phyloP scores from a whole-genome alignment of 2,888 invertebrate genomes.

The Sinentomon sp. region DNA sequence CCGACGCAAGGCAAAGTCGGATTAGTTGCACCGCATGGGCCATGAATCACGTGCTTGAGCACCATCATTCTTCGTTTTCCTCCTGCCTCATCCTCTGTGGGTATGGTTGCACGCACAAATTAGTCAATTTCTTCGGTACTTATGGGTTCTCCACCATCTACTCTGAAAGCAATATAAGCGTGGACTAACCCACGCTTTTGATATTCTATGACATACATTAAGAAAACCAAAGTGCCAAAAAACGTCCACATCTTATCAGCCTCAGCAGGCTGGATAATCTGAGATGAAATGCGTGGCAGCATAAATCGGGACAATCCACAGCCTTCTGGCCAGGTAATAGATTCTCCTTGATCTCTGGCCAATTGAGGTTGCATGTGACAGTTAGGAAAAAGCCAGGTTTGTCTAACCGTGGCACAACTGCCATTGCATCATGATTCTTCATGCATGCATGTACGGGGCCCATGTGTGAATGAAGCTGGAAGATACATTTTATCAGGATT shows the following conservation, averaged over 20 bases:
- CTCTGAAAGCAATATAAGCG: constrained; percentile 7
- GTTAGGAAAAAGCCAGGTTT: constrained; percentile 14
- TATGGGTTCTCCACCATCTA: constrained; percentile 8
- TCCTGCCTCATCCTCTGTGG: constrained; percentile 7
- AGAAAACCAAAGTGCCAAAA: constrained; percentile 6
- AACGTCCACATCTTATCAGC: constrained; percentile 9
- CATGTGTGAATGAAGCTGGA: no score
- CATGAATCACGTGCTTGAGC: constrained; percentile 8
- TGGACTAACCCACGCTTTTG: constrained; percentile 10
- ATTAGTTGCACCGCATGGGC: constrained; percentile 8
- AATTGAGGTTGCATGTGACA: constrained; percentile 16
- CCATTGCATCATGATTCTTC: constrained; percentile 15
- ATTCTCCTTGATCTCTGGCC: constrained; percentile 15
- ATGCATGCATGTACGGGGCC: no score
- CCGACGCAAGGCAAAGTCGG: constrained; percentile 9
- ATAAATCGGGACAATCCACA: constrained; percentile 11
- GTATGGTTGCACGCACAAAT: constrained; percentile 9
- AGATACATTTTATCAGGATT: no score
- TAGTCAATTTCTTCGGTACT: constrained; percentile 8
- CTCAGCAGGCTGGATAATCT: constrained; percentile 5
- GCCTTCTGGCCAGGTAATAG: constrained; percentile 7
- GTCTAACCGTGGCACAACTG: constrained; percentile 13
- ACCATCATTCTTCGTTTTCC: constrained; percentile 5
- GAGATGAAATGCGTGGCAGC: no score
- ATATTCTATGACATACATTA: constrained; percentile 9